Evolutionary conservation across 2,888 invertebrate species (phyloP).

Genomic region (Drosophila meridiana): DNA sequence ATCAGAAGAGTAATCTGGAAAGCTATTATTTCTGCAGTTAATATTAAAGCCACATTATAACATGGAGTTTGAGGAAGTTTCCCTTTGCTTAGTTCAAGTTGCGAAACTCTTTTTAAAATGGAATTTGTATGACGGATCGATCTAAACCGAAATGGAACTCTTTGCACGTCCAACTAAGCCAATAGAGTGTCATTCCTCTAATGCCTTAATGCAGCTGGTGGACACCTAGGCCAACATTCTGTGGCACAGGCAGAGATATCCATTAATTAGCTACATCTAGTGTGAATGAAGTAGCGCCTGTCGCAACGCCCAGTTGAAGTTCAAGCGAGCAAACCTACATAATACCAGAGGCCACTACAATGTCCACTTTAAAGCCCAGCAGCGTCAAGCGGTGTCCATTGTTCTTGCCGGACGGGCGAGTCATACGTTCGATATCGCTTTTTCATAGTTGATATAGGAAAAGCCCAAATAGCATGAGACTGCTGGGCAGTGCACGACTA

Average conservation of each 20-base stretch:
- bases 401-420: constrained; percentile 47
- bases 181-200: constrained; percentile 43
- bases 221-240: constrained; percentile 8
- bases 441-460: constrained; percentile 49
- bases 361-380: constrained; percentile 75
- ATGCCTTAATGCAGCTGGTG: constrained; percentile 46
- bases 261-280: constrained; percentile 61
- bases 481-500: not conserved
- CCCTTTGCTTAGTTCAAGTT: not conserved
- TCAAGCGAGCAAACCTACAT: constrained; percentile 58
- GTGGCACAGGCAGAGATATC: constrained; percentile 50
- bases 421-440: constrained; percentile 62
- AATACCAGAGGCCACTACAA: constrained; percentile 71
- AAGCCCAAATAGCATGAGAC: not conserved
- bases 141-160: constrained; percentile 29
- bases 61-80: not conserved
- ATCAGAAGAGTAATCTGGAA: not conserved
- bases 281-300: constrained; percentile 49
- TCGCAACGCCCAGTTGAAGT: constrained; percentile 66
- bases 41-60: not conserved
- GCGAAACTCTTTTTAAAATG: not conserved
- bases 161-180: constrained; percentile 45
- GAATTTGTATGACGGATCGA: constrained; percentile 18
- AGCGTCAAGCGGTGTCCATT: constrained; percentile 67
- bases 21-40: no score